Percentiles rank a stretch among this genome's conserved stretches.
phyloP scores from a whole-genome alignment of 1,140 invertebrate genomes.

The Drosophila paulistorum region DNA sequence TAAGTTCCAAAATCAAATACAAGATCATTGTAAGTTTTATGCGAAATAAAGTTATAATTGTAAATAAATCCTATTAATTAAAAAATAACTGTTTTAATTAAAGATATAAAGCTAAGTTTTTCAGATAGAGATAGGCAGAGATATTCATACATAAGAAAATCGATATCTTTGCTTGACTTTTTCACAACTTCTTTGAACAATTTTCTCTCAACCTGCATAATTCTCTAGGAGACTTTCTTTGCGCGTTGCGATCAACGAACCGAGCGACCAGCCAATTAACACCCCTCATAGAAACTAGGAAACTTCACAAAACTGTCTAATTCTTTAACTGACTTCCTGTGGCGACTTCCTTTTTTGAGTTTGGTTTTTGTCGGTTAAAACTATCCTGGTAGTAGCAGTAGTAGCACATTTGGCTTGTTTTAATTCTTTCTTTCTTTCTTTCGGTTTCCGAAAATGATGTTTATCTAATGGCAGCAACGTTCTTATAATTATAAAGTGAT shows the following conservation, averaged over 20 bases:
- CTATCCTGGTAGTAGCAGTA: constrained; percentile 56
- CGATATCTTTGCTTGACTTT: background rate
- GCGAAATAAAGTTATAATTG: constrained; percentile 14
- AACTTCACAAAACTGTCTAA: constrained; percentile 30
- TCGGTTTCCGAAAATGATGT: constrained; percentile 55
- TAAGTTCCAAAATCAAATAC: constrained; percentile 36
- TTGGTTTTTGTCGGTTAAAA: constrained; percentile 15
- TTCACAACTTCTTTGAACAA: background rate
- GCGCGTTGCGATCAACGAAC: background rate
- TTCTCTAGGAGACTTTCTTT: constrained; percentile 39
- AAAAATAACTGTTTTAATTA: constrained; percentile 4
- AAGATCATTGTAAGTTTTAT: constrained; percentile 12
- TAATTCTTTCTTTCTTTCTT: constrained; percentile 31
- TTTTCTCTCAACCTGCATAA: constrained; percentile 25
- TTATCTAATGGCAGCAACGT: constrained; percentile 63
- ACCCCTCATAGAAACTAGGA: constrained; percentile 54
- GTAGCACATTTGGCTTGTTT: constrained; percentile 13
- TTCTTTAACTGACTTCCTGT: constrained; percentile 63
- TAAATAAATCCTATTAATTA: background rate
- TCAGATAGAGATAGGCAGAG: background rate
- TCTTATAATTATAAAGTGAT: constrained; percentile 68
- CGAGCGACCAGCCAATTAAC: constrained; percentile 49
- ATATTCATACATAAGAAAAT: background rate
- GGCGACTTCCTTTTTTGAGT: constrained; percentile 61
- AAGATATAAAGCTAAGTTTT: background rate